Conservation (phyloP, 2,888 invertebrate species). For the Macrosoma leucophasiata region DNA sequence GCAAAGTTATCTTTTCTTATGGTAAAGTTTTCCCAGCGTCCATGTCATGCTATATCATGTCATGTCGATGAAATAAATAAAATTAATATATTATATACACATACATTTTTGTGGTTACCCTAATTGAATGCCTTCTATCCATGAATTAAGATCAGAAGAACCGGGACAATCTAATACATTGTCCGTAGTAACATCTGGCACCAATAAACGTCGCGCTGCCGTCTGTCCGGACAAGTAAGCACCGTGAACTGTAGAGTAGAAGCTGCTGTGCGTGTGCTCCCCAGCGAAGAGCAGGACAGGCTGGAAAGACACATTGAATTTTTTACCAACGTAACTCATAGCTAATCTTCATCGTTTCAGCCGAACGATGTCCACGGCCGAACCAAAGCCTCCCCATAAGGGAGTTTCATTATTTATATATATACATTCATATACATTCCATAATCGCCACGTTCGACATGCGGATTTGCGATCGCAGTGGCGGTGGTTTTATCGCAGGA, state of each 20-base stretch:
- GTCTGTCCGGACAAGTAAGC: conserved; percentile 92
- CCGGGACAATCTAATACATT: conserved; percentile 83
- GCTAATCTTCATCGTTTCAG: neutral
- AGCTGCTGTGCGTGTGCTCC: conserved; percentile 95
- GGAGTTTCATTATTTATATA: no score
- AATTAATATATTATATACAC: no score
- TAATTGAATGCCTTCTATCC: conserved; percentile 91
- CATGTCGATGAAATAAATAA: no score
- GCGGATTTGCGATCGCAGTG: no score
- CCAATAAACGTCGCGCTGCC: conserved; percentile 83
- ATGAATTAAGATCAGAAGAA: conserved; percentile 88
- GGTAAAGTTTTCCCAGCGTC: no score
- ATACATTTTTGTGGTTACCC: no score
- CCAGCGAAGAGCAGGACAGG: conserved; percentile 93
- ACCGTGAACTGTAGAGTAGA: conserved; percentile 97
- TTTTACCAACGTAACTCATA: conserved; percentile 1
- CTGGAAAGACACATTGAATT: conserved; percentile 63
- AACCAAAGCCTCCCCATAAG: no score
- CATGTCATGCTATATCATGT: conserved; percentile 6
- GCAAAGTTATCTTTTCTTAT: no score
- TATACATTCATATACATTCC: no score
- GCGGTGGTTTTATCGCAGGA: no score
- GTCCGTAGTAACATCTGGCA: conserved; percentile 77
- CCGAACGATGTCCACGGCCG: no score
- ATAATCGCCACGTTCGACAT: no score